Evolutionary conservation across 1,140 invertebrate genomes (phyloP).

Genomic region (Megalopta genalis): DNA sequence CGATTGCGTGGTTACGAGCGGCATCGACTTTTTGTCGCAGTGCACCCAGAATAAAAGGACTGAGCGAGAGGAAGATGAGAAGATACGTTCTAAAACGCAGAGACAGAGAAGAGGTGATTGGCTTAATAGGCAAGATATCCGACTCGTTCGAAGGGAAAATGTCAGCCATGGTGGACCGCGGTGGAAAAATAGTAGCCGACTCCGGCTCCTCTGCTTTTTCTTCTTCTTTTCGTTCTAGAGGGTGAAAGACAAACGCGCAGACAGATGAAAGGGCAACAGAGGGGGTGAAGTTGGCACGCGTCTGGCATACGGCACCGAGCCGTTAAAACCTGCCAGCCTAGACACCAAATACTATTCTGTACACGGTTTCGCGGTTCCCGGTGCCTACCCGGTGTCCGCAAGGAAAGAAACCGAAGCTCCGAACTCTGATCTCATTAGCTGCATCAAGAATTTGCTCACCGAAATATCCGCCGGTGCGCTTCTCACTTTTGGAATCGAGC

Average conservation of each 20-base stretch:
- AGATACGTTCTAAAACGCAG: conserved; percentile 32
- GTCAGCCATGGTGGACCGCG: not conserved
- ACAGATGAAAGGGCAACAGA: conserved; percentile 17
- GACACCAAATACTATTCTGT: conserved; percentile 64
- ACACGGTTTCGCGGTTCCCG: conserved; percentile 57
- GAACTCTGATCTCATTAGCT: conserved; percentile 14
- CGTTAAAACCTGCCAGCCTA: conserved; percentile 64
- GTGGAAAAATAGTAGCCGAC: conserved; percentile 56
- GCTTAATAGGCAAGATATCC: conserved; percentile 36
- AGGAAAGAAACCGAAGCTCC: conserved; percentile 58
- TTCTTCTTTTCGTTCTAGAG: conserved; percentile 30
- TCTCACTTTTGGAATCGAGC: too few species aligned
- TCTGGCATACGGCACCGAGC: conserved; percentile 66
- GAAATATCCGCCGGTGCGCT: too few species aligned
- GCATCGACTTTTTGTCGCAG: not conserved
- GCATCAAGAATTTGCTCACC: too few species aligned
- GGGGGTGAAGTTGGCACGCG: conserved; percentile 69
- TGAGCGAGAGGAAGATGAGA: not conserved
- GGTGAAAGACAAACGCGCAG: conserved; percentile 32
- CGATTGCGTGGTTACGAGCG: too few species aligned
- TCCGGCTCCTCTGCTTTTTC: conserved; percentile 48
- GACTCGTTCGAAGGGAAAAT: conserved; percentile 7
- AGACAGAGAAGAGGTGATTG: conserved; percentile 45
- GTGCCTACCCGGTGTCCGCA: conserved; percentile 47
- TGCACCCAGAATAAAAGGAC: not conserved